Base-by-base conservation (phyloP, 2,113 vertebrate species). In the Otus sunia region DNA sequence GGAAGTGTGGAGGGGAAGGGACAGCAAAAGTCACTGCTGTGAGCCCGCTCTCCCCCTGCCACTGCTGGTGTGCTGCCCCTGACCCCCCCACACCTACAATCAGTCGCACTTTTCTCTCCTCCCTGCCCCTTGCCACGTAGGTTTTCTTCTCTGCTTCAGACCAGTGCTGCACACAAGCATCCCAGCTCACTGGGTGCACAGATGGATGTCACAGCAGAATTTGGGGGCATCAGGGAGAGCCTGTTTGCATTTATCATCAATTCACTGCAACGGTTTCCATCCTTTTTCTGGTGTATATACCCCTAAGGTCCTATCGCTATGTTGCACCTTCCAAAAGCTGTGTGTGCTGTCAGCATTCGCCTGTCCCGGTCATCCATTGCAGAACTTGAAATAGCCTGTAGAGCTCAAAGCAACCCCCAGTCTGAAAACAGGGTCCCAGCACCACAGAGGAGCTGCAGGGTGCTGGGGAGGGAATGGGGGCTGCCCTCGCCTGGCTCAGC, bases 91-190 rank as follows among this genome's bases (percentile, higher is more conserved):
- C 22, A 1, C 12, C 21, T 15, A 20, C 0, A 2, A 16, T 12
- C 0, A 0, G 7, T 59, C 2, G 0, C 0, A 7, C 15, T 86
- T 86, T 59, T 37, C 37, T 41, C 15, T 25, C 11, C 36, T 22
- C 53, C 22, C 62, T 73, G 66, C 20, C 41, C 34, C 50, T 53
- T 9, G 2, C 39, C 47, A 8, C 1, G 1, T 1, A 22, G 23
- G 5, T 63, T 80, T 32, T 58, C 81, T 52, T 47, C 60, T 73
- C 68, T 50, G 27, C 68, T 58, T 63, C 0, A 1, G 7, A 20
- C 37, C 2, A 0, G 21, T 20, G 20, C 62, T 64, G 37, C 1
- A 0, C 21, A 20, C 43, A 27, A 63, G 34, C 34, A 29, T 32
- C 56, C 37, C 75, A n/a, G 2, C 5, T 64, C 43, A 10, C 50